A percentile compares a stretch with the other conserved stretches of the same genome.
phyloP scores from a whole-genome alignment of 53 echinoderm and acorn worm species.

The Holothuria scabra region DNA sequence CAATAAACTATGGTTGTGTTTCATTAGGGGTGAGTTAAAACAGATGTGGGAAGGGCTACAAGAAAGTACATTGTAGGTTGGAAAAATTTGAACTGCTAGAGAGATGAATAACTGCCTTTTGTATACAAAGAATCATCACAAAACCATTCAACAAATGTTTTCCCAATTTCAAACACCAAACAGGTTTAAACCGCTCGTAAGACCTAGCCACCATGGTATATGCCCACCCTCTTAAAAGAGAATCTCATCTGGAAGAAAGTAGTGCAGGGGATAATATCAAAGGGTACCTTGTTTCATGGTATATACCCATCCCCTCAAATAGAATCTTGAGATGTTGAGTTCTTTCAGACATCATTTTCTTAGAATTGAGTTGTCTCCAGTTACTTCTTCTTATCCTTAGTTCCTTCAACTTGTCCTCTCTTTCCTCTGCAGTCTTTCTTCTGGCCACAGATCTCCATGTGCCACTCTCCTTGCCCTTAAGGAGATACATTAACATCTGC shows the following conservation, averaged over 20 bases:
- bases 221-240: conserved; percentile 81
- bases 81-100: too few species aligned
- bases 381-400: conserved; percentile 73
- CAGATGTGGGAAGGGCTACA: too few species aligned
- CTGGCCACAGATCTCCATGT: conserved; percentile 76
- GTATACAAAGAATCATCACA: too few species aligned
- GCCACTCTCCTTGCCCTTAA: conserved; percentile 90
- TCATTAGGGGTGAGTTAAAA: too few species aligned
- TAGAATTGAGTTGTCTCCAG: conserved; percentile 79
- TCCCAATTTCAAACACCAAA: too few species aligned
- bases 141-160: too few species aligned
- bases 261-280: background rate
- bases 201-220: conserved; percentile 64
- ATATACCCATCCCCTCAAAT: conserved; percentile 85
- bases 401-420: conserved; percentile 76
- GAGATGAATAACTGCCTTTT: too few species aligned
- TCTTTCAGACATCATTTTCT: conserved; percentile 74
- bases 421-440: conserved; percentile 61
- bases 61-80: too few species aligned
- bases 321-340: conserved; percentile 80
- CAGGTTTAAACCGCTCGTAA: too few species aligned
- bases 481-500: conserved; percentile 84
- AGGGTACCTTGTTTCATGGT: conserved; percentile 81
- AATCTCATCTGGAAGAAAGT: too few species aligned
- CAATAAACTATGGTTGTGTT: too few species aligned